Evolutionary conservation across 37 sponge, comb jelly and placozoan species (phyloP), one percentile per base, ranked within the genome.

Genomic region (Petrosia ficiformis): DNA sequence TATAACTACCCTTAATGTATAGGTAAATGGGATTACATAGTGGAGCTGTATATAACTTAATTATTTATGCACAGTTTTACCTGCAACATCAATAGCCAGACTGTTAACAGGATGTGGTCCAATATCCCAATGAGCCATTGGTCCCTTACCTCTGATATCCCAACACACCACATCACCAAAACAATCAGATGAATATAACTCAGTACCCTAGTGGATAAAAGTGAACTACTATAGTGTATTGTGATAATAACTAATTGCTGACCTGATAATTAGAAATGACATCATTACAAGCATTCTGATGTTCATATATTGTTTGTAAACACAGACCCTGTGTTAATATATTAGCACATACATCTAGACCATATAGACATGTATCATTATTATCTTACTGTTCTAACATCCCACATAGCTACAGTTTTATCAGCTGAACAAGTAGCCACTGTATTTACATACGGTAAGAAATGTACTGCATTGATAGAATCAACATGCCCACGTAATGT

Each of bases 361-460:
- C 33, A 5, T 35, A 24, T 59, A 56, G 21, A 39, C 36, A 35
- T 28, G 42, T 2, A 21, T 8, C 0, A n/a, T n/a, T n/a, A n/a
- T n/a, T n/a, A 2, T 58, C 94, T 44, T 34, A 89, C 94, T 14
- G 90, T 89, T 74, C 95, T 84, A n/a, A 65, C 77, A 56, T 97
- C 98, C 98, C 98, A 97, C n/a, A 97, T 78, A 29, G 93, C 89
- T n/a, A 94, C 75, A 59, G 87, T 92, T 85, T 92, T 97, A 67
- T 97, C 98, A 28, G 95, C 87, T 28, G 98, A 97, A 71, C 90
- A 74, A 3, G 87, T 86, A 59, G 66, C 29, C 6, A 97, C 75
- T 11, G 78, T 60, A 59, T 86, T 92, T 25, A 87, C 76, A 77
- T 82, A 93, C 33, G 92, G 87, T 44, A 97, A 69, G 77, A 94